Evolutionary conservation across 1,140 invertebrate species (phyloP).

Genomic region (Lordiphosa mommai): DNA sequence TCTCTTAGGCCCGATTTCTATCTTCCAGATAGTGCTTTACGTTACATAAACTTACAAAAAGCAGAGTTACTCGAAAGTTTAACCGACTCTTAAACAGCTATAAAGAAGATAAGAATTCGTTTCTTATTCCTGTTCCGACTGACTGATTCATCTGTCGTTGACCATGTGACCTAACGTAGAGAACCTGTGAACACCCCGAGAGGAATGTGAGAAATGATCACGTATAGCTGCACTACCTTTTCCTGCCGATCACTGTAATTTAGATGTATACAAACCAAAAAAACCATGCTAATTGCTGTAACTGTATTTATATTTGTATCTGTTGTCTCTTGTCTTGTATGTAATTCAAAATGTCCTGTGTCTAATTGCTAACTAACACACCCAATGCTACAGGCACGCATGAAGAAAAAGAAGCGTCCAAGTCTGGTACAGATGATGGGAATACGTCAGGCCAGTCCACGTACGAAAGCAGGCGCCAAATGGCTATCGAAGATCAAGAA

Average conservation of each 20-base stretch:
- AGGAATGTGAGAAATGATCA: not conserved
- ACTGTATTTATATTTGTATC: conserved; percentile 41
- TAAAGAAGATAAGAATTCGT: no score
- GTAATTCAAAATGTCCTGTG: conserved; percentile 45
- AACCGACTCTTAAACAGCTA: no score
- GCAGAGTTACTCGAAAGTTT: no score
- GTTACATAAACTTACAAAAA: no score
- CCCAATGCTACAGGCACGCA: conserved; percentile 80
- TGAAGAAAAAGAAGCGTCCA: conserved; percentile 87
- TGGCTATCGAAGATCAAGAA: conserved; percentile 92
- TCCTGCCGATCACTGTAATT: conserved; percentile 23
- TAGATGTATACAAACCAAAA: conserved; percentile 35
- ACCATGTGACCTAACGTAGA: no score
- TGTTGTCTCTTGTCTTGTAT: conserved; percentile 59
- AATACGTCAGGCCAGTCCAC: conserved; percentile 87
- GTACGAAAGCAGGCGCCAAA: conserved; percentile 90
- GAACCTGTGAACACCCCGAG: no score
- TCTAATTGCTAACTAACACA: conserved; percentile 45
- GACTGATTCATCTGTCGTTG: no score
- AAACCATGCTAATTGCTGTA: conserved; percentile 37
- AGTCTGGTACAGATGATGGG: conserved; percentile 91
- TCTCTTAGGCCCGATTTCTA: no score
- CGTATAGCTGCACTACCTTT: conserved; percentile 1
- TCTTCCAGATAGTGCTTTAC: no score
- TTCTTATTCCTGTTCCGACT: no score